Base-by-base conservation (phyloP, 2,113 vertebrate genomes). In the Psettodes erumei region DNA sequence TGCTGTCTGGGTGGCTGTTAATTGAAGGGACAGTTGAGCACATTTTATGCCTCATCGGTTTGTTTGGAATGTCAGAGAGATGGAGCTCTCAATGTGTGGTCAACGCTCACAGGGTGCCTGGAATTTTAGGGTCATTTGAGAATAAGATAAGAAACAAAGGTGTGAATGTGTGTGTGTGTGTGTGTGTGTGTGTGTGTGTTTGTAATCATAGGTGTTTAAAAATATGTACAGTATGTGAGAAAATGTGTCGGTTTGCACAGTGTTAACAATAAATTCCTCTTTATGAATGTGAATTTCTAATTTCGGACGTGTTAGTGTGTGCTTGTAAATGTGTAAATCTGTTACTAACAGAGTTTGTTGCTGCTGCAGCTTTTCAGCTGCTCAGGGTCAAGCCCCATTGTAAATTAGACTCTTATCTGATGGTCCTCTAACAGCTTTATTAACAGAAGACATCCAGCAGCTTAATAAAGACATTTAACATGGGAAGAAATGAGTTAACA, bases 1-100 rank as follows among this genome's bases (percentile, higher is more conserved):
- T 71, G 75, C 82, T 81, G 21, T 85, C 80, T 89, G 89, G 81
- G 90, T 86, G 85, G 85, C 79, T 79, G 70, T 86, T 67, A 77
- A 75, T 77, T 87, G 71, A 78, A 75, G 60, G 67, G 67, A 72
- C 74, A 75, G 76, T 87, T 70, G 78, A 78, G 61, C 40, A 45
- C 33, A 43, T 81, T 84, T 70, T 62, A 75, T 68, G 66, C 73
- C 66, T 77, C 66, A 43, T 78, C 2, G 9, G 79, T 83, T 84
- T 81, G 72, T 88, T 88, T 82, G 82, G 83, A 81, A 80, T 85
- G 79, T 75, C 77, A 71, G 64, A 19, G 59, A 63, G 60, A 63
- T 73, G 65, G 18, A 58, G 73, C 45, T 64, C 62, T 82, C 21
- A 19, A 33, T 84, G 84, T 88, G 82, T 88, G 90, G 85, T 71